These are phyloP conservation scores for Aethina tumida DNA, from an alignment of 1,140 invertebrate species.

Conservation along the genomic window DNA sequence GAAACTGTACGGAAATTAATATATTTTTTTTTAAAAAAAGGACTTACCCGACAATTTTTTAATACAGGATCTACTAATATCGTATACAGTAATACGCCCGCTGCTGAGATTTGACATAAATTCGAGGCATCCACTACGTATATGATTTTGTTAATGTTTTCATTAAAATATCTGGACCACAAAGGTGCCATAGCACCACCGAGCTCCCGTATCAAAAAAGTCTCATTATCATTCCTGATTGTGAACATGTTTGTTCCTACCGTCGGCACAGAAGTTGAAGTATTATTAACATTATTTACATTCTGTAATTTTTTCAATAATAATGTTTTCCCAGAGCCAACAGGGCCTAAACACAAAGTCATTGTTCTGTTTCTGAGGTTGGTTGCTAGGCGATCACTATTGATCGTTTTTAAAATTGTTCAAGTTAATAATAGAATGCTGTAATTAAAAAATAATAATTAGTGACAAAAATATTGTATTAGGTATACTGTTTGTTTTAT, in stretches of 20 bases:
- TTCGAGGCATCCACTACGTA: constrained; percentile 71
- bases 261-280: constrained; percentile 63
- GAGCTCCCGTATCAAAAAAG: constrained; percentile 50
- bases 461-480: no score
- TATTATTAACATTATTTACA: constrained; percentile 53
- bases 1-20: constrained; percentile 41
- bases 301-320: constrained; percentile 61
- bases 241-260: constrained; percentile 65
- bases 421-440: no score
- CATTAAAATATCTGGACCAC: constrained; percentile 61
- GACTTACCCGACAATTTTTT: constrained; percentile 47
- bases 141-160: constrained; percentile 57
- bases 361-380: constrained; percentile 21
- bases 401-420: constrained; percentile 5
- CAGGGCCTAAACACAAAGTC: constrained; percentile 64
- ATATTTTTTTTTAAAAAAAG: constrained; percentile 1
- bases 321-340: constrained; percentile 71
- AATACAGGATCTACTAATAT: constrained; percentile 58
- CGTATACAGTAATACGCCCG: constrained; percentile 63
- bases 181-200: constrained; percentile 70
- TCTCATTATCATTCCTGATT: constrained; percentile 43
- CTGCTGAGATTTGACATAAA: constrained; percentile 70
- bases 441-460: no score
- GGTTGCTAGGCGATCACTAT: no score
- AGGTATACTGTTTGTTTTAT: no score